These are phyloP conservation scores for Nomada fucata DNA, from an alignment of 2,888 invertebrate genomes.

Conservation along the genomic window DNA sequence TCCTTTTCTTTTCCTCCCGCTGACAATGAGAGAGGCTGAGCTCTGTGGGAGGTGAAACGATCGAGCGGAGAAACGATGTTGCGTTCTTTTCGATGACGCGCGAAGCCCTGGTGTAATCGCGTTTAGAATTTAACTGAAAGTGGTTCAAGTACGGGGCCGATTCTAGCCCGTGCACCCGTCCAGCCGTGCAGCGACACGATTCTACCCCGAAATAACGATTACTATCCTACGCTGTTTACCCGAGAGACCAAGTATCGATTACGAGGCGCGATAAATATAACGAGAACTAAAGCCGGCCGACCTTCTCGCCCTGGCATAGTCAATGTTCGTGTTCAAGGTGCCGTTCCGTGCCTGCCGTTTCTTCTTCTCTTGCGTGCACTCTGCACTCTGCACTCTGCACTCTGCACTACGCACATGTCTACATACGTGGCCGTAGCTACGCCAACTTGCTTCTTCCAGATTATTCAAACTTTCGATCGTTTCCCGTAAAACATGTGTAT, in stretches of 20 bases:
- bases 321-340: constrained; percentile 64
- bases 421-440: constrained; percentile 2
- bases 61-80: too few relatives aligned
- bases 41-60: too few relatives aligned
- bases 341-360: constrained; percentile 7
- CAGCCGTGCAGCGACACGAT: constrained; percentile 34
- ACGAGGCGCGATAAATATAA: constrained; percentile 63
- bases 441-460: not conserved
- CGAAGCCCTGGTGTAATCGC: constrained; percentile 25
- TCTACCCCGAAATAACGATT: constrained; percentile 61
- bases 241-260: constrained; percentile 63
- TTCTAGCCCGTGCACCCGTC: too few relatives aligned
- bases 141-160: constrained; percentile 58
- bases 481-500: too few relatives aligned
- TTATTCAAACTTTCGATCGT: not conserved
- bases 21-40: too few relatives aligned
- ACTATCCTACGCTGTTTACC: constrained; percentile 50
- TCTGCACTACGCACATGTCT: too few relatives aligned
- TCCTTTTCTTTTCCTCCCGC: too few relatives aligned
- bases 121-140: constrained; percentile 28
- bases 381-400: too few relatives aligned
- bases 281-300: constrained; percentile 58
- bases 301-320: constrained; percentile 57
- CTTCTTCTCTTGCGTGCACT: too few relatives aligned
- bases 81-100: not conserved